Evolutionary conservation across 2,797 vertebrate species (phyloP).

Genomic region (Oreochromis grahami): DNA sequence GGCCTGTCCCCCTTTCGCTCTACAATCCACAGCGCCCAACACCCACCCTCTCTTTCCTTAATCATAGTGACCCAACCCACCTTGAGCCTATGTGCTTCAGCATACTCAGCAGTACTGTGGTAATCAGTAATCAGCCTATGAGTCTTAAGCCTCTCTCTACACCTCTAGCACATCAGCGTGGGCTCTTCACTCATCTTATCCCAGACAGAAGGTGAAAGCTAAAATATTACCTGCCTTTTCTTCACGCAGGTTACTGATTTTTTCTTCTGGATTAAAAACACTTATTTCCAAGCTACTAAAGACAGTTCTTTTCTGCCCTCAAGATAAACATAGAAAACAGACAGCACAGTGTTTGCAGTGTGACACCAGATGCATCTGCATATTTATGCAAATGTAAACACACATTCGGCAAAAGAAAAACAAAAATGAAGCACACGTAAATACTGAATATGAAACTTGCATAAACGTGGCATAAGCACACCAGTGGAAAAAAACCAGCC

Average conservation of each 20-base stretch:
- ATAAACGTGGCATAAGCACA: neutral
- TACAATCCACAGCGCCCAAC: slow-evolving; percentile 28
- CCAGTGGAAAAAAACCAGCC: neutral
- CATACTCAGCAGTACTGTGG: slow-evolving; percentile 67
- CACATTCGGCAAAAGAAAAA: neutral
- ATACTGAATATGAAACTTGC: neutral
- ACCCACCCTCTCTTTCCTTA: slow-evolving; percentile 42
- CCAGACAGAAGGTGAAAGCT: slow-evolving; percentile 3
- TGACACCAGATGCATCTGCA: neutral
- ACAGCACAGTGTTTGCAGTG: neutral
- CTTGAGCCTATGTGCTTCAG: slow-evolving; percentile 66
- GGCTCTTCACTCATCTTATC: slow-evolving; percentile 37
- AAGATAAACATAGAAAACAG: neutral
- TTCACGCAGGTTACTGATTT: neutral
- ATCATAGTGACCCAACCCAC: slow-evolving; percentile 69
- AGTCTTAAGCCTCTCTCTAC: slow-evolving; percentile 53
- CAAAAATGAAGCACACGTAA: neutral
- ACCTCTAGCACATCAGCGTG: neutral
- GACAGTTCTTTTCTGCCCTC: neutral
- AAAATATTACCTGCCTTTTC: neutral
- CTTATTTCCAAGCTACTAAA: neutral
- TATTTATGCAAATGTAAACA: neutral
- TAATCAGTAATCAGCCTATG: slow-evolving; percentile 76
- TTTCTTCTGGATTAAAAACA: neutral
- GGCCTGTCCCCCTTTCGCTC: slow-evolving; percentile 27